Base-by-base conservation (phyloP, 2,113 vertebrate genomes). In the Ammospiza caudacuta region DNA sequence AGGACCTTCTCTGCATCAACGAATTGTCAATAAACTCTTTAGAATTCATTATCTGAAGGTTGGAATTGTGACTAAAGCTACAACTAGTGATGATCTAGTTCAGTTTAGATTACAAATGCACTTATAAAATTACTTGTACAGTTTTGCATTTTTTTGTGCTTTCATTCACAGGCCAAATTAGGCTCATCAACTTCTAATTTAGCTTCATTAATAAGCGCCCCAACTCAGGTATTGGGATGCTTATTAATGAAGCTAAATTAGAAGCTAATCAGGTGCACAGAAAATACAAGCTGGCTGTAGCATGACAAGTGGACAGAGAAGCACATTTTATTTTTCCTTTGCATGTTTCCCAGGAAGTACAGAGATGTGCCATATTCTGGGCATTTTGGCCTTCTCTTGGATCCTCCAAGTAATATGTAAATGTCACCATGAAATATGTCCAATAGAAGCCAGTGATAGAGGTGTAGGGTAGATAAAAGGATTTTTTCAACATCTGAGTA, bases 371-470 rank as follows among this genome's bases (percentile, higher is more conserved):
- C 27, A 3, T 54, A 33, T 83, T 75, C 41, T 46, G 21, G 6
- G 14, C 8, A 41, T 25, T 81, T 70, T 19, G 21, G 4, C 33
- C 33, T 89, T 83, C 44, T n/a, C 15, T 78, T 43, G 9, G 5
- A 15, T 72, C 5, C 4, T 43, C 6, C 37, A 64, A 44, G 9
- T 57, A 31, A 19, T 41, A 44, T 4, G 9, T 29, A 82, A 69
- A 91, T 49, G 6, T 37, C 57, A 54, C 5, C 5, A 6, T 0
- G 0, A 44, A 54, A 61, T 18, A 51, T 58, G 25, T 6, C 28
- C 19, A 35, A 24, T 5, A 25, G 16, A 46, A 51, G 15, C 5
- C 19, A 46, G 22, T 12, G 33, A 31, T 14, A 8, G 31, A 79
- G 9, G 12, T n/a, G 7, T 31, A 57, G n/a, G 21, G 18, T 46